These are phyloP conservation scores for Neodontobutis hainanensis DNA, from an alignment of 2,113 vertebrate species.

Conservation along the genomic window DNA sequence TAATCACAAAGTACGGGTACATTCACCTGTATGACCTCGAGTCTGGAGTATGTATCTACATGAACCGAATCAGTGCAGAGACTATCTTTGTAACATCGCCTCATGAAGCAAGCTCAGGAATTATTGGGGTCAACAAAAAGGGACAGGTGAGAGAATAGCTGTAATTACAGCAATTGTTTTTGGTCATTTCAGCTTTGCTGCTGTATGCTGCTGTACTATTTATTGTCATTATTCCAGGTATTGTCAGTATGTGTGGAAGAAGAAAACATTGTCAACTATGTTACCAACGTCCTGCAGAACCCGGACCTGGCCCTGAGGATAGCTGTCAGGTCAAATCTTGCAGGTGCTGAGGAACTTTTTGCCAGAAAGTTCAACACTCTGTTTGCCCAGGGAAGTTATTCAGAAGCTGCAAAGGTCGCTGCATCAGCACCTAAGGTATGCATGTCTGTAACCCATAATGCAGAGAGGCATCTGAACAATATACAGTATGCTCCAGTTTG, in stretches of 20 bases:
- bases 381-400: conserved; percentile 89
- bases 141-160: conserved; percentile 82
- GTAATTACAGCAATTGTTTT: not conserved
- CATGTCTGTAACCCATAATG: not conserved
- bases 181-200: not conserved
- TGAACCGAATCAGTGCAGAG: conserved; percentile 93
- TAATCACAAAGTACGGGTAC: conserved; percentile 93
- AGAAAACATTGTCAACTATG: conserved; percentile 93
- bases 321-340: conserved; percentile 88
- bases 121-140: conserved; percentile 94
- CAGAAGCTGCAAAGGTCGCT: conserved; percentile 91
- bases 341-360: conserved; percentile 91
- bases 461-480: not conserved
- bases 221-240: conserved; percentile 73
- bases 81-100: conserved; percentile 93
- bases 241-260: conserved; percentile 94
- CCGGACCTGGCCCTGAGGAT: conserved; percentile 89
- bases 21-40: conserved; percentile 93
- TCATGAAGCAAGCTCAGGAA: conserved; percentile 90
- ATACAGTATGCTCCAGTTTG: conserved; percentile 1
- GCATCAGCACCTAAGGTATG: conserved; percentile 90
- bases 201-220: not conserved
- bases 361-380: conserved; percentile 88
- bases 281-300: conserved; percentile 89
- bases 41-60: conserved; percentile 91